Evolutionary conservation across 2,888 invertebrate genomes (phyloP).

Genomic region (Deroplatys truncata): DNA sequence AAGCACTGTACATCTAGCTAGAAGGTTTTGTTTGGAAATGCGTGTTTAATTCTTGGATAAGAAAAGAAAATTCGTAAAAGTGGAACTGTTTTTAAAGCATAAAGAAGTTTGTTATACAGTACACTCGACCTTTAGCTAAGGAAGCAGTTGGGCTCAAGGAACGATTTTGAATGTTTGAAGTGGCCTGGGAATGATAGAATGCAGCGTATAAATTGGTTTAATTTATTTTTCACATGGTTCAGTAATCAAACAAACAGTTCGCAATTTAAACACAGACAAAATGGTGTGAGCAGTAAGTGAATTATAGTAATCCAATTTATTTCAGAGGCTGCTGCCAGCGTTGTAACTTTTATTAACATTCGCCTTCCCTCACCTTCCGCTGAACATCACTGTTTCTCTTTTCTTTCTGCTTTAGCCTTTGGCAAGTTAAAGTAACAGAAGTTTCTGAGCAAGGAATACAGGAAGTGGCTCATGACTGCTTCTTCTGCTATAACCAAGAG

Average conservation of each 20-base stretch:
- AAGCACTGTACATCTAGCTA: no score
- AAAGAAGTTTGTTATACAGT: no score
- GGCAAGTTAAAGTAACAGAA: neutral
- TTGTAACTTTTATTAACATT: neutral
- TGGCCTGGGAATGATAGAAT: neutral
- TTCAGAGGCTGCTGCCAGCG: neutral
- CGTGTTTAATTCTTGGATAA: no score
- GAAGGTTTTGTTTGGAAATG: no score
- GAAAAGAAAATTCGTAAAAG: no score
- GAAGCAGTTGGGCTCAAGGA: neutral
- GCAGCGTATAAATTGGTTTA: neutral
- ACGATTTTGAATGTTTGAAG: neutral
- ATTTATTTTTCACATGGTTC: neutral
- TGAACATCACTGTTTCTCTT: neutral
- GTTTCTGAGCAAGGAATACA: neutral
- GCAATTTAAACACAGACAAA: neutral
- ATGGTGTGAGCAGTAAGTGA: neutral
- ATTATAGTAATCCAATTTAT: neutral
- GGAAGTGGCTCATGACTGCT: no score
- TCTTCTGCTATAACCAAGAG: no score
- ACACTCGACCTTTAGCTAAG: neutral
- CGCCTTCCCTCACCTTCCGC: neutral
- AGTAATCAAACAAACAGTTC: neutral
- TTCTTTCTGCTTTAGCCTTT: neutral
- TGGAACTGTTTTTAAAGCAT: no score